Evolutionary conservation across 2,113 vertebrate genomes (phyloP).

Genomic region (Hassar affinis): DNA sequence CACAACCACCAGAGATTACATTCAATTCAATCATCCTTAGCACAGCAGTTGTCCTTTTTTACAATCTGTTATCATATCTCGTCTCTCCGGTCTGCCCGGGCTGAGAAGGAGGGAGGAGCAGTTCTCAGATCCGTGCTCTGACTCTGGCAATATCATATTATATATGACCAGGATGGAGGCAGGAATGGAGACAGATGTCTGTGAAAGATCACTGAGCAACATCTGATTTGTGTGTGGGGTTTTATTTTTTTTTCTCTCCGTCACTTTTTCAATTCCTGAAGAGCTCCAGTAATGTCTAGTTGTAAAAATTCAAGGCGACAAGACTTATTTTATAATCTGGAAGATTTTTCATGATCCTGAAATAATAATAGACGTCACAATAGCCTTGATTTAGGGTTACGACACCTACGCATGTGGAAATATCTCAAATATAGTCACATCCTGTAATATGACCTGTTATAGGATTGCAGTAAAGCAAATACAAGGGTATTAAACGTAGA

Average conservation of each 20-base stretch:
- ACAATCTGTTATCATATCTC: constrained; percentile 31
- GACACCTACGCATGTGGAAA: background rate
- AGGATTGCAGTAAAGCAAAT: background rate
- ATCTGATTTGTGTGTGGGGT: background rate
- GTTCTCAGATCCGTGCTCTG: constrained; percentile 7
- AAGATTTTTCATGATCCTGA: background rate
- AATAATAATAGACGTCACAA: background rate
- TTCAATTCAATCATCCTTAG: constrained; percentile 36
- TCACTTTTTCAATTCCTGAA: background rate
- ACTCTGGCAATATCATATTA: background rate
- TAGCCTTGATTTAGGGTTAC: background rate
- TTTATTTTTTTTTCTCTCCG: background rate
- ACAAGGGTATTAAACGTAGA: too few relatives aligned
- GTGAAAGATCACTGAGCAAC: constrained; percentile 1
- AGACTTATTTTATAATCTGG: background rate
- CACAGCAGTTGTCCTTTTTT: constrained; percentile 20
- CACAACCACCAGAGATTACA: constrained; percentile 32
- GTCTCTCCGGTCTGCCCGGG: constrained; percentile 5
- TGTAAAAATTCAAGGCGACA: background rate
- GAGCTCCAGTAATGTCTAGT: background rate
- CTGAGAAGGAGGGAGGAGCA: background rate
- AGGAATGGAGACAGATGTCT: constrained; percentile 21
- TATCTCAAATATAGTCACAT: background rate
- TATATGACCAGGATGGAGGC: background rate
- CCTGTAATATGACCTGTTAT: background rate